These are phyloP conservation scores for Sebastes elongatus DNA, from an alignment of 2,797 vertebrate species.

Conservation along the genomic window DNA sequence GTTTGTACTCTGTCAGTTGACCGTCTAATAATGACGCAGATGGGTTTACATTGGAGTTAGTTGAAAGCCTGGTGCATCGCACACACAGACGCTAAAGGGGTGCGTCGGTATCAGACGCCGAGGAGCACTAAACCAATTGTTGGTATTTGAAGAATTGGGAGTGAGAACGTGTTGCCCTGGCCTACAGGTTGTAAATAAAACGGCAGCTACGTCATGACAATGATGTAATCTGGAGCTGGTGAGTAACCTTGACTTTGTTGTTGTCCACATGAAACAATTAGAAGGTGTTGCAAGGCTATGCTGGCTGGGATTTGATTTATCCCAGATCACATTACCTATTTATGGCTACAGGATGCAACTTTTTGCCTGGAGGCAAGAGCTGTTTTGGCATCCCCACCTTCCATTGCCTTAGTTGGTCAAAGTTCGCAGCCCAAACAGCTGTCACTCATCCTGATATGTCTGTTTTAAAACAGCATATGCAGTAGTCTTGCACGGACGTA, in stretches of 20 bases:
- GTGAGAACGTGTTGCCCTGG: neutral
- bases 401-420: neutral
- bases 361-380: slow-evolving; percentile 3
- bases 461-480: neutral
- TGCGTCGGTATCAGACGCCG: neutral
- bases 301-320: slow-evolving; percentile 35
- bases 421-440: neutral
- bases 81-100: neutral
- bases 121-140: neutral
- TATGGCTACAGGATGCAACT: slow-evolving; percentile 30
- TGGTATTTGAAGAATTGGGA: neutral
- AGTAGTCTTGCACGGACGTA: neutral
- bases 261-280: slow-evolving; percentile 30
- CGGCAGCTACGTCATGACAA: neutral
- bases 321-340: slow-evolving; percentile 34
- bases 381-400: neutral
- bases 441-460: slow-evolving; percentile 15
- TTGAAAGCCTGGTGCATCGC: neutral
- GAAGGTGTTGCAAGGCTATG: neutral
- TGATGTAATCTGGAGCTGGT: neutral
- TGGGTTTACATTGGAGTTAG: neutral
- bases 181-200: neutral
- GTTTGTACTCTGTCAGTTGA: neutral
- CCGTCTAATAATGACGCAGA: neutral
- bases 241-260: slow-evolving; percentile 23